Base-by-base conservation (phyloP, 2,888 invertebrate genomes). In the Caenorhabditis sinica region DNA sequence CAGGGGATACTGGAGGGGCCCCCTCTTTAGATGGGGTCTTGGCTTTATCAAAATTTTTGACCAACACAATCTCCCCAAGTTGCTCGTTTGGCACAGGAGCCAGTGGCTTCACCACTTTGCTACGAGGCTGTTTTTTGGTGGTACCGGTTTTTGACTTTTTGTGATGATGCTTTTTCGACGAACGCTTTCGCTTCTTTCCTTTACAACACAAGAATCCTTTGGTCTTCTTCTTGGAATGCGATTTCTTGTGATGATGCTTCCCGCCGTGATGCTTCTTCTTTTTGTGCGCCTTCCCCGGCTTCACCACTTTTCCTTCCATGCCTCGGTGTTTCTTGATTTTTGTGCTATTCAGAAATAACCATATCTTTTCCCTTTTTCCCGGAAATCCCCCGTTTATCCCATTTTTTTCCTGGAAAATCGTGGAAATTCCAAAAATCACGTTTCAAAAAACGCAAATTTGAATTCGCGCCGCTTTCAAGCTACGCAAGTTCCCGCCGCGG, bases 11-110 rank as follows among this genome's bases (percentile, higher is more conserved):
- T 20, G 60, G 58, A 5, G 13, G n/a, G n/a, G n/a, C n/a, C n/a
- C n/a, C 40, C 2, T 51, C 74, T 65, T 61, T 61, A 0, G 28
- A 25, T 17, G 53, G 36, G 2, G 65, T 8, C 20, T 74, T 74
- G n/a, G 40, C 23, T n/a, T 66, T 76, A 13, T 68, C 75, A 23
- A 56, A 25, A 13, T 71, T 77, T 15, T 79, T 71, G 33, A 76
- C 76, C 23, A 76, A 40, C 30, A 76, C 76, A 17, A 76, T 49
- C 13, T 76, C 76, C 8, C 79, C 79, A 13, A 79, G 33, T 43
- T 79, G 61, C 71, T 76, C 76, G 51, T 76, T 76, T n/a, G 60
- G 68, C 49, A 76, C 76, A 40, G 76, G 76, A 20, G 76, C n/a
- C 68, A 76, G 51, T 6, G 76, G 58, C 33, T 76, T 76, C 33